Percentiles rank a stretch among this genome's conserved stretches.
These are phyloP conservation scores for Acanthisitta chloris DNA, from an alignment of 2,113 vertebrate genomes.

Conservation along the genomic window DNA sequence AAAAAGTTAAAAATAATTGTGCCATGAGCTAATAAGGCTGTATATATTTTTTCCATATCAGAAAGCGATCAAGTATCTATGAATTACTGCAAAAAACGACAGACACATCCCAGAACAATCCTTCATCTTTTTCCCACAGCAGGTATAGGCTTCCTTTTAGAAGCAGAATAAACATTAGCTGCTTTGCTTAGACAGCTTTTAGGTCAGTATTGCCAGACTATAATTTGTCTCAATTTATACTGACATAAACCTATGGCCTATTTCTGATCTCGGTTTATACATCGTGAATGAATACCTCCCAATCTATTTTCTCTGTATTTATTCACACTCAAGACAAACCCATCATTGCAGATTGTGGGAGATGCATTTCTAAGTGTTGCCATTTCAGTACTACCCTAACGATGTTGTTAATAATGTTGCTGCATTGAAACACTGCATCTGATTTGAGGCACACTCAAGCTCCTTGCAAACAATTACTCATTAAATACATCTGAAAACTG, in stretches of 20 bases:
- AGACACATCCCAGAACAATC: not conserved
- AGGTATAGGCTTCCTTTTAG: not conserved
- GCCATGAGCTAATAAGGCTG: not conserved
- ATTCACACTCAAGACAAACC: conserved; percentile 19
- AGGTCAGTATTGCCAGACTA: not conserved
- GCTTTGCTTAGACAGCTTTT: not conserved
- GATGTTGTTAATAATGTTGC: not conserved
- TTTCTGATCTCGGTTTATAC: not conserved
- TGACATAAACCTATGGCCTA: not conserved
- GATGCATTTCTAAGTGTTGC: conserved; percentile 7
- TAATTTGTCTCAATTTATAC: not conserved
- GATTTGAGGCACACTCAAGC: not conserved
- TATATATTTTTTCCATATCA: not conserved
- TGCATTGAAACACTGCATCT: not conserved
- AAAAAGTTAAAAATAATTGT: not conserved
- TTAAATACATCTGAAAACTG: not conserved
- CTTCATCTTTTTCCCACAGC: not conserved
- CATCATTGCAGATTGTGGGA: not conserved
- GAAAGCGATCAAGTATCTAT: not conserved
- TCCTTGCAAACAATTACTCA: not conserved
- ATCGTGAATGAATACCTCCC: not conserved
- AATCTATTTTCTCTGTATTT: not conserved
- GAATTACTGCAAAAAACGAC: not conserved
- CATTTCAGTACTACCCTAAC: not conserved
- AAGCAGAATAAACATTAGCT: not conserved